Conservation (phyloP, 2,113 vertebrate genomes). For the Etia nguti region DNA sequence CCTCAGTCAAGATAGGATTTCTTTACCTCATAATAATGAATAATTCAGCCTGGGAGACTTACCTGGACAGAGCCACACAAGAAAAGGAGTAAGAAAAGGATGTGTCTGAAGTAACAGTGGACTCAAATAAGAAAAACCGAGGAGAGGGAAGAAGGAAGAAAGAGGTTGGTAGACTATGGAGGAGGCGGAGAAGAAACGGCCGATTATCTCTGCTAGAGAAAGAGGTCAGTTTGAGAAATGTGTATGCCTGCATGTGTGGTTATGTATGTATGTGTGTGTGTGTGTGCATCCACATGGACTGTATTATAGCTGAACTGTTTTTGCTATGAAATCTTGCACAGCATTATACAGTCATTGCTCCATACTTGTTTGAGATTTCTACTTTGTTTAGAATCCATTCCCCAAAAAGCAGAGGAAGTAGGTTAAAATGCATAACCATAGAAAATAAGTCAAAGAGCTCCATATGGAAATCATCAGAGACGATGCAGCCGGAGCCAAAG, state of each 20-base stretch:
- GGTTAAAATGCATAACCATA: constrained; percentile 51
- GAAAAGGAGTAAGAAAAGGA: constrained; percentile 15
- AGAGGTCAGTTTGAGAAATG: constrained; percentile 63
- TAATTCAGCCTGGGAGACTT: constrained; percentile 58
- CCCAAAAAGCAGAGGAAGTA: constrained; percentile 39
- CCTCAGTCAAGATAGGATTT: constrained; percentile 59
- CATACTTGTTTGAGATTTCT: constrained; percentile 27
- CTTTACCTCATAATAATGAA: constrained; percentile 58
- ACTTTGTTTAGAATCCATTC: constrained; percentile 45
- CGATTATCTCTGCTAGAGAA: constrained; percentile 71
- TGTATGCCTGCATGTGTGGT: neutral
- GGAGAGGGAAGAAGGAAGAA: neutral
- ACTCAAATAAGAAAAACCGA: neutral
- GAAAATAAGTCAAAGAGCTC: constrained; percentile 52
- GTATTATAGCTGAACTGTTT: constrained; percentile 26
- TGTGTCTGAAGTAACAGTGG: constrained; percentile 15
- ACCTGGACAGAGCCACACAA: constrained; percentile 3
- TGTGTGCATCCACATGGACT: constrained; percentile 29
- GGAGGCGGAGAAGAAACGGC: constrained; percentile 62
- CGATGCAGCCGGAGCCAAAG: constrained; percentile 8
- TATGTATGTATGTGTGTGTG: neutral
- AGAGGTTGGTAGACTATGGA: constrained; percentile 48
- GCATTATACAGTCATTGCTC: neutral
- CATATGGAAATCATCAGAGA: constrained; percentile 56
- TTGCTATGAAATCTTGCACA: constrained; percentile 11